phyloP scores from a whole-genome alignment of 2,797 vertebrate genomes.

The Pangasius sanitwongsei region DNA sequence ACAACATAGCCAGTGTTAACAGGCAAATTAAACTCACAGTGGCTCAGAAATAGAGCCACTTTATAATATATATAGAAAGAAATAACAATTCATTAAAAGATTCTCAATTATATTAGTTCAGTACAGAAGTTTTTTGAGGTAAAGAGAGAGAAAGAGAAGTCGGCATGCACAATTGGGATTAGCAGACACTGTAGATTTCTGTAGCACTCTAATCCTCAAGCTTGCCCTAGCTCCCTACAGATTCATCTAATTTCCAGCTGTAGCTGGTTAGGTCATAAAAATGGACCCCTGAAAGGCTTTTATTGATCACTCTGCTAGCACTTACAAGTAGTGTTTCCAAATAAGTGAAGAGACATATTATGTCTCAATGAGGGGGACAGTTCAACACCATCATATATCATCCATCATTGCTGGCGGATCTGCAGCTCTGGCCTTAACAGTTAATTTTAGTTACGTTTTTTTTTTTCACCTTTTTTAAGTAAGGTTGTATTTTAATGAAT shows the following conservation, averaged over 20 bases:
- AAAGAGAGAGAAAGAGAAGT: background rate
- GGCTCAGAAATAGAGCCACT: background rate
- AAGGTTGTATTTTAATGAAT: background rate
- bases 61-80: too few species aligned
- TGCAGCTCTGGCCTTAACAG: constrained; percentile 7
- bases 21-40: background rate
- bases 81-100: background rate
- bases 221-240: constrained; percentile 13
- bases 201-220: constrained; percentile 12
- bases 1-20: background rate
- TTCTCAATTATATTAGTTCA: background rate
- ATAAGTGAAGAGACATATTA: constrained; percentile 18
- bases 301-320: constrained; percentile 21
- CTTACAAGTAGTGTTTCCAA: constrained; percentile 13
- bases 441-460: background rate
- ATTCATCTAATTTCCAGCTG: constrained; percentile 35
- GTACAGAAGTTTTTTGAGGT: background rate
- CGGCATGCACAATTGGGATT: constrained; percentile 36
- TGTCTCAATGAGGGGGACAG: background rate
- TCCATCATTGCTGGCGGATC: constrained; percentile 3
- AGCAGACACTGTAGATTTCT: constrained; percentile 12
- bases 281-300: constrained; percentile 10
- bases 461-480: background rate
- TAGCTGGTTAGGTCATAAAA: constrained; percentile 22
- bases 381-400: constrained; percentile 20